Conservation (phyloP, 1,140 invertebrate species). For the Anadara kagoshimensis region DNA sequence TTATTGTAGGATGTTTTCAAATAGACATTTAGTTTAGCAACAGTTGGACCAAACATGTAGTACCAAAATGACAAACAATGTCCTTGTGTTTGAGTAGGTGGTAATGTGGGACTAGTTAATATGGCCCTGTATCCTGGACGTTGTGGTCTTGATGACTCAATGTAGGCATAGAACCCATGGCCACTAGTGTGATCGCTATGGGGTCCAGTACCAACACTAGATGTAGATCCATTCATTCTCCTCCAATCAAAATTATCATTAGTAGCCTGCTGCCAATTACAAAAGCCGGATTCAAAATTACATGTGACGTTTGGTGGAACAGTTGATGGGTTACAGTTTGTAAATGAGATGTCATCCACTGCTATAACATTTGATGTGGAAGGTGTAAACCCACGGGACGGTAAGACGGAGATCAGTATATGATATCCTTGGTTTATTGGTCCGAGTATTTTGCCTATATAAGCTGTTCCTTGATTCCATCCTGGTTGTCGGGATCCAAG, state of each 20-base stretch:
- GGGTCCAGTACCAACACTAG: slow-evolving; percentile 57
- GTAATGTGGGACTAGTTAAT: slow-evolving; percentile 72
- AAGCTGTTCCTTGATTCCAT: slow-evolving; percentile 53
- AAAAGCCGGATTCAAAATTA: slow-evolving; percentile 58
- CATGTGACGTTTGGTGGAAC: slow-evolving; percentile 45
- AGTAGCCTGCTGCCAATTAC: slow-evolving; percentile 51
- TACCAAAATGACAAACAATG: slow-evolving; percentile 78
- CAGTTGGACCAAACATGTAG: slow-evolving; percentile 82
- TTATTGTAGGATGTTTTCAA: slow-evolving; percentile 34
- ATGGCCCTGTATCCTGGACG: slow-evolving; percentile 80
- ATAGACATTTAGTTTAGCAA: slow-evolving; percentile 47
- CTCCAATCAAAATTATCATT: slow-evolving; percentile 69
- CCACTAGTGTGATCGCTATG: slow-evolving; percentile 57
- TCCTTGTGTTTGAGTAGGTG: slow-evolving; percentile 52
- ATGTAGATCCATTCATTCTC: slow-evolving; percentile 44
- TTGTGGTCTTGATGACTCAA: slow-evolving; percentile 60
- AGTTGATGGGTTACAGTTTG: slow-evolving; percentile 51
- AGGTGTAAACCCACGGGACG: slow-evolving; percentile 41
- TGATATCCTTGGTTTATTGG: slow-evolving; percentile 29
- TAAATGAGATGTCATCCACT: slow-evolving; percentile 66
- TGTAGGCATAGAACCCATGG: slow-evolving; percentile 59
- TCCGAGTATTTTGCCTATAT: slow-evolving; percentile 53
- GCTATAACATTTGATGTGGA: slow-evolving; percentile 48
- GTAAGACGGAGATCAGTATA: slow-evolving; percentile 44
- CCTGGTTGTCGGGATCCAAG: slow-evolving; percentile 26